Conservation (phyloP, 1,140 invertebrate genomes). For the Ceratina japonica region DNA sequence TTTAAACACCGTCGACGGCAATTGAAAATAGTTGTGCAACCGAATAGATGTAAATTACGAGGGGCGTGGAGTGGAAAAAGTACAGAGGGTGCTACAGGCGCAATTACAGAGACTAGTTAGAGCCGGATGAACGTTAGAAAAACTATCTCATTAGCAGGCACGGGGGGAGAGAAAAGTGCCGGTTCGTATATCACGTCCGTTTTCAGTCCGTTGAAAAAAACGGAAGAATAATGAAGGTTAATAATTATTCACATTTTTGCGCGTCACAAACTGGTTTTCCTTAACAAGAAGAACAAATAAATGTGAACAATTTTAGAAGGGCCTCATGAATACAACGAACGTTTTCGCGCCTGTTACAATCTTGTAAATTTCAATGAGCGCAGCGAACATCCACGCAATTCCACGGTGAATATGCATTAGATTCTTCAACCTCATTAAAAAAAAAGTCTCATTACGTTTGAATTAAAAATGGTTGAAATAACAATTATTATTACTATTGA, state of each 20-base stretch:
- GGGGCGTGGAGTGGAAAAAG: neutral
- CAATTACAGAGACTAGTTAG: constrained; percentile 13
- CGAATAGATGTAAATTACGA: neutral
- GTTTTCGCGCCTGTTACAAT: too few species aligned
- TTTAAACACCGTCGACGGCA: too few species aligned
- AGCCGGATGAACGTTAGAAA: constrained; percentile 17
- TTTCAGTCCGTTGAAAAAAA: neutral
- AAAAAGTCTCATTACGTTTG: too few species aligned
- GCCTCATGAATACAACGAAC: too few species aligned
- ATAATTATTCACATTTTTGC: too few species aligned
- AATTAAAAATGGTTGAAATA: neutral
- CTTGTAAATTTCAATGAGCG: too few species aligned
- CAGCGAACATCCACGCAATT: too few species aligned
- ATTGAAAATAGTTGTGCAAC: neutral
- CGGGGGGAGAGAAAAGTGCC: neutral
- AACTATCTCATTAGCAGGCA: constrained; percentile 14
- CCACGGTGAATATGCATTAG: too few species aligned
- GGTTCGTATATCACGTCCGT: constrained; percentile 2
- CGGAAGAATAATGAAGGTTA: neutral
- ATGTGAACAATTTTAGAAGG: too few species aligned
- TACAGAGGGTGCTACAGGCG: neutral
- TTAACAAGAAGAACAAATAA: too few species aligned
- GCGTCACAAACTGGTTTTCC: too few species aligned
- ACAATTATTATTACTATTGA: neutral
- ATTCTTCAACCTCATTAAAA: too few species aligned